Evolutionary conservation across 2,797 vertebrate species (phyloP).

Genomic region (Momotus momota): DNA sequence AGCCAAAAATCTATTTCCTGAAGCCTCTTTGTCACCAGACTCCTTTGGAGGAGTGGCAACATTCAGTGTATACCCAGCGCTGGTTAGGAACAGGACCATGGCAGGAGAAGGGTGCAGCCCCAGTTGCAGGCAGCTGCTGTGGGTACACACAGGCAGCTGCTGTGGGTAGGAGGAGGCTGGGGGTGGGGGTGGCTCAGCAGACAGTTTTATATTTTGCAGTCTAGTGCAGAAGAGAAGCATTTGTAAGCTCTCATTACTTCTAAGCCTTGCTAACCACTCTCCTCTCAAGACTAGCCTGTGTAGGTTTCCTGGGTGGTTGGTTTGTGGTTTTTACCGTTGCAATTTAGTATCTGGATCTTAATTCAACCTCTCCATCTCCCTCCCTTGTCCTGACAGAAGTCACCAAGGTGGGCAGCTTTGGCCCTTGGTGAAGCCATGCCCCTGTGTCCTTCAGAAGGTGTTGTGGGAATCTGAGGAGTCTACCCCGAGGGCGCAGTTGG

Average conservation of each 20-base stretch:
- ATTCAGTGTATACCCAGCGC: fast-evolving
- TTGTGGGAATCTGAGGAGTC: background rate
- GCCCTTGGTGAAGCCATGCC: background rate
- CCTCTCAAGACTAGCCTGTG: background rate
- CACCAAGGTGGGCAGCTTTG: background rate
- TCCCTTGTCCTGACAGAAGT: background rate
- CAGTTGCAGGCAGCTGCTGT: background rate
- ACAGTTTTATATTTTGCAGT: background rate
- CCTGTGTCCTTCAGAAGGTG: background rate
- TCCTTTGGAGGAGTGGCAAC: background rate
- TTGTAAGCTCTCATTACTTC: background rate
- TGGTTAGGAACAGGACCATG: background rate
- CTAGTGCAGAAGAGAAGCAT: background rate
- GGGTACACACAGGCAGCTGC: background rate
- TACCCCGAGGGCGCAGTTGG: fast-evolving
- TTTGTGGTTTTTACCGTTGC: conserved; percentile 1
- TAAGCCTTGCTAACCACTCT: background rate
- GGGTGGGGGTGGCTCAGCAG: background rate
- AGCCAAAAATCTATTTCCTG: background rate
- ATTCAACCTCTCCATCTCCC: background rate
- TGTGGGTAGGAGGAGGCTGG: background rate
- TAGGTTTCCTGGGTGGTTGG: background rate
- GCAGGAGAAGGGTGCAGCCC: background rate
- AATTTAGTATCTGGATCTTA: background rate
- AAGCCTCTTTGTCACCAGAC: background rate